These are phyloP conservation scores for Ariolimax columbianus DNA, from an alignment of 2,888 invertebrate genomes.

Conservation along the genomic window DNA sequence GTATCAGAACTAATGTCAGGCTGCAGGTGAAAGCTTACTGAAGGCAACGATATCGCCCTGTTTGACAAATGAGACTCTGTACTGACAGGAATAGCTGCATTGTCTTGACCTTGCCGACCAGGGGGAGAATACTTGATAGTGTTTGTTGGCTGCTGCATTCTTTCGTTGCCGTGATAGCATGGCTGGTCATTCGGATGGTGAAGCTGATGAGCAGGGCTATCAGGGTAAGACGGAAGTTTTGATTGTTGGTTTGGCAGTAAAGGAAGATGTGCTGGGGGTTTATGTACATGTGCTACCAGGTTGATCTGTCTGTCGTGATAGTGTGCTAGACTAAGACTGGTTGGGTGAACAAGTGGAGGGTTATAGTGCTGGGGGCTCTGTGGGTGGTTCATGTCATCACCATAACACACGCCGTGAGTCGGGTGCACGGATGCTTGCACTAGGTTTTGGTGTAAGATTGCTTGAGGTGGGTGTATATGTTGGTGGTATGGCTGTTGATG, in stretches of 20 bases:
- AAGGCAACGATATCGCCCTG: background rate
- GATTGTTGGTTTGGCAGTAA: background rate
- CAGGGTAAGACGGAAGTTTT: background rate
- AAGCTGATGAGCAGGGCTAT: background rate
- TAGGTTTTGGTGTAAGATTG: conserved; percentile 30
- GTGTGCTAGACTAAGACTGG: background rate
- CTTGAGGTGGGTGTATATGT: conserved; percentile 28
- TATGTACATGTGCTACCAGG: conserved; percentile 1
- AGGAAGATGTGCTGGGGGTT: background rate
- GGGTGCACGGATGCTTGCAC: conserved; percentile 46
- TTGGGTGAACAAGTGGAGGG: conserved; percentile 36
- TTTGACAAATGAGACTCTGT: background rate
- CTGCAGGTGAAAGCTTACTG: background rate
- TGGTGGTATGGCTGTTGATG: conserved; percentile 12
- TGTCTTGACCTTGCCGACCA: background rate
- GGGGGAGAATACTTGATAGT: background rate
- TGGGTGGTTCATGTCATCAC: conserved; percentile 40
- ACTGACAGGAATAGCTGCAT: background rate
- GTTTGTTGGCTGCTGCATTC: background rate
- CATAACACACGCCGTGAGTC: conserved; percentile 49
- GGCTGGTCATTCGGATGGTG: background rate
- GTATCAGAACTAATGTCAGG: background rate
- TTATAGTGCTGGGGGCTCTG: conserved; percentile 45
- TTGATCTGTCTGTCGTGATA: conserved; percentile 17
- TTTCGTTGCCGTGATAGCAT: background rate